phyloP scores from a whole-genome alignment of 2,888 invertebrate genomes.

The Brachypterus glaber region DNA sequence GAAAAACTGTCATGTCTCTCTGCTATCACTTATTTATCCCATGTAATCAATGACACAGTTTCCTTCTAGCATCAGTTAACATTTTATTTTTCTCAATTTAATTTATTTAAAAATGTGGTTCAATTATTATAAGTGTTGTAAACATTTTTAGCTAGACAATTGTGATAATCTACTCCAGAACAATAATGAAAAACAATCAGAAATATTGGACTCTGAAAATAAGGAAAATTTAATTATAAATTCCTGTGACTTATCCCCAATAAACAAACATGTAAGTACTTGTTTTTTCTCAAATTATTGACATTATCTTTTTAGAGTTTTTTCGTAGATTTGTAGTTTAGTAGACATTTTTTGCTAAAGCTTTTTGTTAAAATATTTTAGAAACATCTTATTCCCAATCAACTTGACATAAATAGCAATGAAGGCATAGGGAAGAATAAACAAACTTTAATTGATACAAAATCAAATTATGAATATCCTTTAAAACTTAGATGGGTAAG shows the following conservation, averaged over 20 bases:
- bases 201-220: constrained; percentile 17
- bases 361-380: constrained; percentile 9
- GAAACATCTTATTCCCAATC: neutral
- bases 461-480: constrained; percentile 31
- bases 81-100: neutral
- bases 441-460: constrained; percentile 32
- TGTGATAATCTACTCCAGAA: constrained; percentile 26
- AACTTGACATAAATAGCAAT: constrained; percentile 32
- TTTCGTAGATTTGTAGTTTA: constrained; percentile 5
- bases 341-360: constrained; percentile 12
- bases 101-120: constrained; percentile 1
- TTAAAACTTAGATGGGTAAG: constrained; percentile 37
- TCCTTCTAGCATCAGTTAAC: neutral
- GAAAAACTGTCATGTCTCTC: constrained; percentile 14
- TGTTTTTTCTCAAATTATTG: constrained; percentile 11
- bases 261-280: constrained; percentile 21
- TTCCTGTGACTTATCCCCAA: constrained; percentile 19
- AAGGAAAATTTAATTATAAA: constrained; percentile 24
- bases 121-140: neutral
- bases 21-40: constrained; percentile 5
- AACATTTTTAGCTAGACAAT: constrained; percentile 17
- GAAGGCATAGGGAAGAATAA: constrained; percentile 31
- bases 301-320: constrained; percentile 2
- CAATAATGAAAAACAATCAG: constrained; percentile 26
- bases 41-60: neutral